Percentiles rank a stretch among this genome's conserved stretches.
Conservation (phyloP, 2,888 invertebrate genomes). For the Pachydiplax longipennis region DNA sequence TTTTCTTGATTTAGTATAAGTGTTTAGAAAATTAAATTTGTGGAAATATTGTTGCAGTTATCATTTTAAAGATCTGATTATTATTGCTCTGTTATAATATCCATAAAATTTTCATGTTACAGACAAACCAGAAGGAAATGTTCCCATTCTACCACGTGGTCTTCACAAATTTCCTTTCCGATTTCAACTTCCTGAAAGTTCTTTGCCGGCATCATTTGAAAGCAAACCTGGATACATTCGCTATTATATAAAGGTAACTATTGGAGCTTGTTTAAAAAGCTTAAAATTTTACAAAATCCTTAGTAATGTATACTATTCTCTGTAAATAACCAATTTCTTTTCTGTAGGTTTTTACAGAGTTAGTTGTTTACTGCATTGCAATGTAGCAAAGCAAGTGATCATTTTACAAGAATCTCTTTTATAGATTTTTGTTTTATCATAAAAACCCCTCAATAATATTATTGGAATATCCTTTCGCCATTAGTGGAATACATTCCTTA, state of each 20-base stretch:
- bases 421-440: too few species aligned
- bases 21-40: too few species aligned
- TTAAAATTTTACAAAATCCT: too few species aligned
- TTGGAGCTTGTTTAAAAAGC: neutral
- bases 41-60: too few species aligned
- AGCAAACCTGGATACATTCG: slow-evolving; percentile 76
- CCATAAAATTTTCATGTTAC: slow-evolving; percentile 50
- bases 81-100: too few species aligned
- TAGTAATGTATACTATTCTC: too few species aligned
- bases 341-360: neutral
- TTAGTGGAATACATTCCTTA: too few species aligned
- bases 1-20: too few species aligned
- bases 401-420: too few species aligned
- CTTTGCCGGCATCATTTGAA: slow-evolving; percentile 79
- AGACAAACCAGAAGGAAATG: slow-evolving; percentile 67
- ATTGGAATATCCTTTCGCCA: too few species aligned
- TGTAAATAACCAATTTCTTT: neutral
- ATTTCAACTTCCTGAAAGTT: slow-evolving; percentile 76
- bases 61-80: too few species aligned
- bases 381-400: neutral
- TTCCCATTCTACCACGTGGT: slow-evolving; percentile 74
- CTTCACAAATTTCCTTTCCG: slow-evolving; percentile 72
- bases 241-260: slow-evolving; percentile 71
- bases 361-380: neutral
- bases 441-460: too few species aligned